A percentile compares a stretch with the other conserved stretches of the same genome.
Evolutionary conservation across 2,888 invertebrate species (phyloP).

Genomic region (Deilephila porcellus): DNA sequence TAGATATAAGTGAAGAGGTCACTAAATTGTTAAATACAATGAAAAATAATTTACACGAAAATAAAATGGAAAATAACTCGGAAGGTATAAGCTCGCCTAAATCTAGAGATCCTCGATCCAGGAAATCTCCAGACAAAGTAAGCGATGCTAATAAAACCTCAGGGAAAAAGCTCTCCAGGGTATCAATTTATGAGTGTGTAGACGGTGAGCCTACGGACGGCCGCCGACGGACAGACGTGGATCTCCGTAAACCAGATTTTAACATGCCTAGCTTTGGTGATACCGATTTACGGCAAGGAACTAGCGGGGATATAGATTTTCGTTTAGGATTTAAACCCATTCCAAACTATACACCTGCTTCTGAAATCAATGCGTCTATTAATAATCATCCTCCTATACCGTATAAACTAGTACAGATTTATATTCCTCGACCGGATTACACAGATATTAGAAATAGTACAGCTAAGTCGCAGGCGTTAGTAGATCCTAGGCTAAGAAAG

Average conservation of each 20-base stretch:
- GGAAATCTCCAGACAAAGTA: constrained; percentile 70
- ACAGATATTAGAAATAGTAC: constrained; percentile 89
- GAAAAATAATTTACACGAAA: constrained; percentile 78
- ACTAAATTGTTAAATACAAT: constrained; percentile 88
- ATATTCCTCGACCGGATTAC: constrained; percentile 90
- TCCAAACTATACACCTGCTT: constrained; percentile 92
- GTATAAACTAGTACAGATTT: constrained; percentile 86
- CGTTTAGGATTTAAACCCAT: constrained; percentile 91
- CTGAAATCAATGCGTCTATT: constrained; percentile 93
- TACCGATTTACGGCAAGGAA: constrained; percentile 86
- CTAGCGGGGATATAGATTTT: constrained; percentile 89
- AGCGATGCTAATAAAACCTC: constrained; percentile 53
- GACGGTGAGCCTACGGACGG: constrained; percentile 83
- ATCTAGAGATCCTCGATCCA: constrained; percentile 73
- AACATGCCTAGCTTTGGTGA: constrained; percentile 85
- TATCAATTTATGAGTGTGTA: constrained; percentile 86
- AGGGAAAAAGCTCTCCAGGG: constrained; percentile 66
- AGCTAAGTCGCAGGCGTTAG: constrained; percentile 88
- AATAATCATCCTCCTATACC: constrained; percentile 90
- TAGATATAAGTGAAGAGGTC: constrained; percentile 90
- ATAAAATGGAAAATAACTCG: constrained; percentile 53
- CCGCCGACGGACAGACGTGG: constrained; percentile 79
- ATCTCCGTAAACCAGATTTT: constrained; percentile 81
- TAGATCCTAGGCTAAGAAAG: constrained; percentile 91
- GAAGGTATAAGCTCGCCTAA: constrained; percentile 60